Evolutionary conservation across 2,888 invertebrate species (phyloP).

Genomic region (Monoplex corrugatus): DNA sequence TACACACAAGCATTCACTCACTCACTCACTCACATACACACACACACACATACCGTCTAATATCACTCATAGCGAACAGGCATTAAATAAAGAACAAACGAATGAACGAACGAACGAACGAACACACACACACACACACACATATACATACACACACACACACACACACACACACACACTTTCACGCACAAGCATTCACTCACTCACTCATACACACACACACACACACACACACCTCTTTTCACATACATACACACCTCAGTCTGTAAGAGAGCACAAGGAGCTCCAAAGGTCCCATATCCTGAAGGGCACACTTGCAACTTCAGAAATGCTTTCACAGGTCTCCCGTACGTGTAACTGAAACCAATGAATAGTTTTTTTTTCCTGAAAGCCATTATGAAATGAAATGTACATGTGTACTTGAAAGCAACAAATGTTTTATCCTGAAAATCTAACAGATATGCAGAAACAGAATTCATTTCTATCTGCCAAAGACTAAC

Average conservation of each 20-base stretch:
- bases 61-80: no score
- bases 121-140: neutral
- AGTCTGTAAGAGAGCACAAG: constrained; percentile 42
- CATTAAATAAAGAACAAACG: no score
- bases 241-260: no score
- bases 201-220: neutral
- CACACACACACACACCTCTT: neutral
- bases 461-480: no score
- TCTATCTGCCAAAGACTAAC: no score
- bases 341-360: constrained; percentile 88
- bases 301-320: constrained; percentile 61
- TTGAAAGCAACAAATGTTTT: no score
- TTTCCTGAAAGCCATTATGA: neutral
- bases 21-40: no score
- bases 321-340: constrained; percentile 87
- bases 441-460: no score
- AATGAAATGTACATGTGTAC: neutral
- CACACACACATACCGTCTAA: no score
- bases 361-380: no score
- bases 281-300: constrained; percentile 36
- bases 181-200: neutral
- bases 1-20: no score
- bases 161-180: neutral
- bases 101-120: no score
- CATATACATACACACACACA: neutral